Evolutionary conservation across 2,888 invertebrate genomes (phyloP).

Genomic region (Hemaris fuciformis): DNA sequence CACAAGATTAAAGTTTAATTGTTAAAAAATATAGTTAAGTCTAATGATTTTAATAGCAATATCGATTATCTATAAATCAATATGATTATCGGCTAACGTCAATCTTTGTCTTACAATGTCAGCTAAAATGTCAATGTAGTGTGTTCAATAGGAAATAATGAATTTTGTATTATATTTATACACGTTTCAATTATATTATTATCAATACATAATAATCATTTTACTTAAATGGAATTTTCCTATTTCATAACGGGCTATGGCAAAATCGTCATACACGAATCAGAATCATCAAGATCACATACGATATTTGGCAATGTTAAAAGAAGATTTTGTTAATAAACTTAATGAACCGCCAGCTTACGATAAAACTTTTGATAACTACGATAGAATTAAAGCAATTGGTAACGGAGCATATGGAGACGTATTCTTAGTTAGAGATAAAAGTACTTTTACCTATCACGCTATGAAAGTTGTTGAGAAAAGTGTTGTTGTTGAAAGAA

Average conservation of each 20-base stretch:
- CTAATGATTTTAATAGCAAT: too few species aligned
- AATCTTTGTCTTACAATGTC: not conserved
- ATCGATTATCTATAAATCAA: too few species aligned
- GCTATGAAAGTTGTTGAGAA: conserved; percentile 96
- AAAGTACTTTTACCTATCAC: conserved; percentile 83
- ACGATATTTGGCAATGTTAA: conserved; percentile 62
- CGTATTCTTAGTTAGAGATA: conserved; percentile 88
- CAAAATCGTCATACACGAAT: conserved; percentile 47
- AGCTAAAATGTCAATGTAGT: conserved; percentile 18
- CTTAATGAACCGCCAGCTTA: conserved; percentile 32
- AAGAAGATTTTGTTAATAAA: conserved; percentile 55
- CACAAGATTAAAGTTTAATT: too few species aligned
- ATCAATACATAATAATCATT: too few species aligned
- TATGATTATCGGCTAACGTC: not conserved
- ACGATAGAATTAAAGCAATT: conserved; percentile 87
- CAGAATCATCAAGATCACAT: conserved; percentile 59
- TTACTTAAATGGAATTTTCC: conserved; percentile 47
- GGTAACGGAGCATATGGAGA: conserved; percentile 95
- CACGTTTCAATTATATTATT: conserved; percentile 37
- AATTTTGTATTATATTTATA: conserved; percentile 34
- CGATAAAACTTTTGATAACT: conserved; percentile 77
- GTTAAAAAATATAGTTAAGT: too few species aligned
- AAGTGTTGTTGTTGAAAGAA: conserved; percentile 90
- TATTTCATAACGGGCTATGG: conserved; percentile 46
- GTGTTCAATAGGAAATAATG: conserved; percentile 22